Base-by-base conservation (phyloP, 1,140 invertebrate species). In the Melanaphis sacchari region DNA sequence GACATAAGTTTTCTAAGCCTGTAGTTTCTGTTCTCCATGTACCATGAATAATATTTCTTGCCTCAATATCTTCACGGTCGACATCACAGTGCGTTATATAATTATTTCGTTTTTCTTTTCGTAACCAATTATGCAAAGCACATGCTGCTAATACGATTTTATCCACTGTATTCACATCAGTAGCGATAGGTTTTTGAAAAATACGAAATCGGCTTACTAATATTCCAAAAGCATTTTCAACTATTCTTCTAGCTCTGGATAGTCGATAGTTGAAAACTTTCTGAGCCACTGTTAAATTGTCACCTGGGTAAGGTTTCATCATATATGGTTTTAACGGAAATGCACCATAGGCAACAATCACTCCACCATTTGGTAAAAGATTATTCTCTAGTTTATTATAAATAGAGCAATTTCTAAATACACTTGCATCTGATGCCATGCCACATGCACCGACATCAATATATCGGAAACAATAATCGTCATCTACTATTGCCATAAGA, bases 191-290 rank as follows among this genome's bases (percentile, higher is more conserved):
- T 43, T 91, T 94, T 94, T 94, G 91, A 84, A 96, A 95, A 87
- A 96, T 94, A 94, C 95, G 94, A 94, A 95, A 96, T 91, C 95
- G 94, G 40, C 94, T 94, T 15, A 95, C 94, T 81, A 96, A 94
- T 90, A 95, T 95, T 18, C 95, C 95, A 94, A 96, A 96, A 18
- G 94, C 94, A 94, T 95, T 95, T 94, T 96, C 95, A 22, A 95
- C 54, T 59, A 59, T 59, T 59, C 26, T 59, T 0, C 54, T 59
- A 59, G 54, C 54, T 59, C 54, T 59, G n/a, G 93, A 94, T 85
- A 94, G 91, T 85, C 94, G 90, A 94, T 95, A 95, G 93, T 96
- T 95, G 94, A 95, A 95, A 59, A 95, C 94, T 93, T 95, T 94
- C 95, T 95, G 92, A 93, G 94, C 94, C 76, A 94, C 1, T 43